A percentile compares a stretch with the other conserved stretches of the same genome.
Conservation (phyloP, 2,888 invertebrate species). For the Theristus sp. region DNA sequence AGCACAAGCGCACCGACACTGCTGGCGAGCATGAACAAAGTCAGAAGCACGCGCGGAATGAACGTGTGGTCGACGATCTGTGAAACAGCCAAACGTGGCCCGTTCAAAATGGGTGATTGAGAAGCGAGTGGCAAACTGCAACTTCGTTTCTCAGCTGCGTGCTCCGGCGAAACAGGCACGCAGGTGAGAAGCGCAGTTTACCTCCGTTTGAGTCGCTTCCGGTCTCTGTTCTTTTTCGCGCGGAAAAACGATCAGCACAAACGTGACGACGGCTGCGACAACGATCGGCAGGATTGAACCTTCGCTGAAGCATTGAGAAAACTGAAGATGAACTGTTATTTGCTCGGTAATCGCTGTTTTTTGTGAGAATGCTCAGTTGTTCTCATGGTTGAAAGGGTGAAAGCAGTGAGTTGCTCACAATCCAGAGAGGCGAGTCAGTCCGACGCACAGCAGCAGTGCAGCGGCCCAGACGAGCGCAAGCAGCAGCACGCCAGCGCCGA, state of each 20-base stretch:
- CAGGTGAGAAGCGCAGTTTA: too few relatives aligned
- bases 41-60: conserved; percentile 1
- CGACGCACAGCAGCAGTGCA: background rate
- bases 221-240: background rate
- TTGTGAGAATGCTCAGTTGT: background rate
- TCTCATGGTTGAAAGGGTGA: background rate
- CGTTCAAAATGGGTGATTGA: too few relatives aligned
- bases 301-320: background rate
- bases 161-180: too few relatives aligned
- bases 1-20: background rate
- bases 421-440: background rate
- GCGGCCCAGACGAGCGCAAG: background rate
- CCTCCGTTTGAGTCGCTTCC: too few relatives aligned
- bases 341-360: background rate
- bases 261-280: background rate
- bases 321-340: too few relatives aligned
- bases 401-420: conserved; percentile 1
- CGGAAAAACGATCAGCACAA: conserved; percentile 1
- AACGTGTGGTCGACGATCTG: background rate
- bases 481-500: background rate
- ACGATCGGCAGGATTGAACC: background rate
- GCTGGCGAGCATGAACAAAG: background rate
- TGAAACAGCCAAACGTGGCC: too few relatives aligned
- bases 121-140: too few relatives aligned
- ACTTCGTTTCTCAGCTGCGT: too few relatives aligned